Evolutionary conservation across 1,140 invertebrate species (phyloP).

Genomic region (Drosophila serrata): DNA sequence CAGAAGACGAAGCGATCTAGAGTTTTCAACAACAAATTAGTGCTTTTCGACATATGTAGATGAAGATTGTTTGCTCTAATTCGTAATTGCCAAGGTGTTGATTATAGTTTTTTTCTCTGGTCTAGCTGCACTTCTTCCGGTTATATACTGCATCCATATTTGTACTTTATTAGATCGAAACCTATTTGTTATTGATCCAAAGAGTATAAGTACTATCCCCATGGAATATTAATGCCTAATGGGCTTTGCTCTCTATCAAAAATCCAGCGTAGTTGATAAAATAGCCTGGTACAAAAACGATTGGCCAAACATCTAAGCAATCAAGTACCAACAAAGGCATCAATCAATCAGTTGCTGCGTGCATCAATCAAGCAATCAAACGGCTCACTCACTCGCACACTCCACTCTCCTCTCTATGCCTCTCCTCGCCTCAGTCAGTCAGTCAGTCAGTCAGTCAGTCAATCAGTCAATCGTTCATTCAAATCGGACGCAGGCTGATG

Average conservation of each 20-base stretch:
- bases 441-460: conserved; percentile 26
- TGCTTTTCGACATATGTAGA: no score
- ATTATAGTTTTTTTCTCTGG: no score
- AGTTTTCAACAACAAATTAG: no score
- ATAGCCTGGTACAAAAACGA: conserved; percentile 17
- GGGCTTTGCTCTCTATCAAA: background rate
- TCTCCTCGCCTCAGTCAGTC: background rate
- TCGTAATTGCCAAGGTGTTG: no score
- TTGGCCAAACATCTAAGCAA: conserved; percentile 45
- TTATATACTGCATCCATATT: no score
- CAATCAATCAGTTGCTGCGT: conserved; percentile 58
- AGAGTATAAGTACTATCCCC: no score
- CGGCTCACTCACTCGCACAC: conserved; percentile 52
- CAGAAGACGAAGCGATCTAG: no score
- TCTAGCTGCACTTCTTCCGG: no score
- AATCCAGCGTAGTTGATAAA: conserved; percentile 1
- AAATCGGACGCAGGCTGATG: conserved; percentile 48
- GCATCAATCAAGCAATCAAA: conserved; percentile 69
- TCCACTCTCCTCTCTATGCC: conserved; percentile 9
- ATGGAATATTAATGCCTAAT: background rate
- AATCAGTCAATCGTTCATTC: conserved; percentile 60
- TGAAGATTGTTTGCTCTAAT: no score
- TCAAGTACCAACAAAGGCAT: conserved; percentile 52
- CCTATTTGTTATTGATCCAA: no score
- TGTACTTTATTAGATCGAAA: no score